A percentile compares a stretch with the other conserved stretches of the same genome.
Conservation (phyloP, 2,797 vertebrate genomes). For the Chanos chanos region DNA sequence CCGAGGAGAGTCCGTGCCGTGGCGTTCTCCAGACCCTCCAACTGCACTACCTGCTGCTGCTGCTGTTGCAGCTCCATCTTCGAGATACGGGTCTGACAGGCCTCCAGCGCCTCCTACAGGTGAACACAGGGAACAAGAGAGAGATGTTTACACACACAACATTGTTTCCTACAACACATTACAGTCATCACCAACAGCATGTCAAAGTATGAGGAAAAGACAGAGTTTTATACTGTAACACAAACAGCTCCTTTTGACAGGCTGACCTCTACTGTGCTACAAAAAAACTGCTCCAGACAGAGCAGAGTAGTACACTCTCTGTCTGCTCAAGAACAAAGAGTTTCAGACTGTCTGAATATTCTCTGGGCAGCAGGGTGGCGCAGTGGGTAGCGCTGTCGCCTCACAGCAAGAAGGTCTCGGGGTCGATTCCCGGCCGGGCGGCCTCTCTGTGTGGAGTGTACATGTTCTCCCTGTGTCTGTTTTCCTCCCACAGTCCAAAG, state of each 20-base stretch:
- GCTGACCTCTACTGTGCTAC: background rate
- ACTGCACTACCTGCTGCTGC: conserved; percentile 95
- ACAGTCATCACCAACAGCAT: background rate
- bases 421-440: no score
- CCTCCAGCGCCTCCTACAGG: conserved; percentile 89
- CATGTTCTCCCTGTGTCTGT: no score
- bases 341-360: conserved; percentile 9
- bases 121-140: conserved; percentile 22
- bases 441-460: no score
- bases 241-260: background rate
- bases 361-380: background rate
- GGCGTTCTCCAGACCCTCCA: conserved; percentile 94
- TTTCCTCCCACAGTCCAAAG: no score
- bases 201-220: background rate
- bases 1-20: conserved; percentile 93
- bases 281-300: background rate
- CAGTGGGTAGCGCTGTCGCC: no score
- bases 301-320: background rate
- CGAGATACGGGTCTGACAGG: conserved; percentile 95
- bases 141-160: background rate
- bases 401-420: no score
- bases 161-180: conserved; percentile 14
- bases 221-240: background rate
- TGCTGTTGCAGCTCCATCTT: conserved; percentile 99
- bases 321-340: background rate